Percentiles rank a stretch among this genome's conserved stretches.
Conservation (phyloP, 2,888 invertebrate species). For the Philhelius pedissequus region DNA sequence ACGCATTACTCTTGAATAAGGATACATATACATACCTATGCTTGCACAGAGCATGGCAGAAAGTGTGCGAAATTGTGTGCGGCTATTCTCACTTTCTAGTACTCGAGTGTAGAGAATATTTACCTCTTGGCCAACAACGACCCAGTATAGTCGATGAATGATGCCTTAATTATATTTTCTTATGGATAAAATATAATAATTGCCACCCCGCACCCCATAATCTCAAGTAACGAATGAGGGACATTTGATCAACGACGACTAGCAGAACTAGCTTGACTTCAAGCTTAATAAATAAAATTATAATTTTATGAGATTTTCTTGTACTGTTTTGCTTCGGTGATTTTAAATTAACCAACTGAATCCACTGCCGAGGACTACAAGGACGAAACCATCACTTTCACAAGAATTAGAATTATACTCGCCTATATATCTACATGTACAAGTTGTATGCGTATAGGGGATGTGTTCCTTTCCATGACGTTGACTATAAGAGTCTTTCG, state of each 20-base stretch:
- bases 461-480: conserved; percentile 18
- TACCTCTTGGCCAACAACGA: conserved; percentile 16
- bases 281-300: conserved; percentile 60
- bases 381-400: not conserved
- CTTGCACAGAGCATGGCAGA: not conserved
- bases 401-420: too few species aligned
- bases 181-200: conserved; percentile 58
- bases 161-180: conserved; percentile 42
- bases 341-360: conserved; percentile 32
- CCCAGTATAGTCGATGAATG: conserved; percentile 5
- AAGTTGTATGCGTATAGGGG: not conserved
- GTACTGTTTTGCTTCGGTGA: conserved; percentile 56
- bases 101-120: not conserved
- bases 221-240: not conserved
- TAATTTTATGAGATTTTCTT: conserved; percentile 63
- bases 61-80: conserved; percentile 36
- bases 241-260: not conserved
- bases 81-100: conserved; percentile 21
- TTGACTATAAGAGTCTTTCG: not conserved
- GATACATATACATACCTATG: not conserved
- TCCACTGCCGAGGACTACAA: not conserved
- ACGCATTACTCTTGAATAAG: conserved; percentile 34
- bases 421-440: too few species aligned
- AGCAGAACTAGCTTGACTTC: conserved; percentile 27
- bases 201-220: conserved; percentile 23